phyloP scores from a whole-genome alignment of 2,888 invertebrate species.

The Synanthedon tipuliformis region DNA sequence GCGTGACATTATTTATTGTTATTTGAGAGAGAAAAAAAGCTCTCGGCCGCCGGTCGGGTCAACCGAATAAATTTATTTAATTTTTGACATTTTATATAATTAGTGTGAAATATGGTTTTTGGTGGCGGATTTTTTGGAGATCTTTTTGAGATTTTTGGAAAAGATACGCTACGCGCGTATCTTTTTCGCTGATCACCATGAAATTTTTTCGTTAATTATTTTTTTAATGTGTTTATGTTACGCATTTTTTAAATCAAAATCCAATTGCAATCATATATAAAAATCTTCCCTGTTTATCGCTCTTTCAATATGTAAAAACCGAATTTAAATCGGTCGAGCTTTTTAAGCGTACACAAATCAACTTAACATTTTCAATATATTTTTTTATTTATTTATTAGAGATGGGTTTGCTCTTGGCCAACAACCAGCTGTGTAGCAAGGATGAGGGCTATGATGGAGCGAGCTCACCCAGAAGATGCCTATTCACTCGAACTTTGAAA shows the following conservation, averaged over 20 bases:
- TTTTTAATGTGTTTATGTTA: not conserved
- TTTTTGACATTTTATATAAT: slow-evolving; percentile 56
- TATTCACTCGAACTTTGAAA: too few species aligned
- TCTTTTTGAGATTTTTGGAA: not conserved
- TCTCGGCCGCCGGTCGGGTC: slow-evolving; percentile 15
- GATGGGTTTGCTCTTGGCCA: too few species aligned
- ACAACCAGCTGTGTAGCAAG: too few species aligned
- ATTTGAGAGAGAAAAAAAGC: slow-evolving; percentile 24
- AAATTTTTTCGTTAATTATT: too few species aligned
- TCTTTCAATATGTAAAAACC: too few species aligned
- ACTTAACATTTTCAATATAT: too few species aligned
- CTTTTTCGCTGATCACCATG: not conserved
- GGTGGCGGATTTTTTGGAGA: slow-evolving; percentile 16
- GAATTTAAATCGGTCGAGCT: too few species aligned
- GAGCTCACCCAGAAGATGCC: too few species aligned
- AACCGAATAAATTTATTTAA: slow-evolving; percentile 51
- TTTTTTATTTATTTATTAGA: too few species aligned
- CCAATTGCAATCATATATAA: not conserved
- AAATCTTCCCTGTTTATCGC: too few species aligned
- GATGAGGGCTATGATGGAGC: too few species aligned
- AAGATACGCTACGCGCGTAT: not conserved
- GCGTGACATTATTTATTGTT: slow-evolving; percentile 54
- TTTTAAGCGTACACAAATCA: too few species aligned
- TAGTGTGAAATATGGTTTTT: slow-evolving; percentile 57
- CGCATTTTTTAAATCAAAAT: not conserved